These are phyloP conservation scores for Siphamia tubifer DNA, from an alignment of 2,113 vertebrate genomes.

Conservation along the genomic window DNA sequence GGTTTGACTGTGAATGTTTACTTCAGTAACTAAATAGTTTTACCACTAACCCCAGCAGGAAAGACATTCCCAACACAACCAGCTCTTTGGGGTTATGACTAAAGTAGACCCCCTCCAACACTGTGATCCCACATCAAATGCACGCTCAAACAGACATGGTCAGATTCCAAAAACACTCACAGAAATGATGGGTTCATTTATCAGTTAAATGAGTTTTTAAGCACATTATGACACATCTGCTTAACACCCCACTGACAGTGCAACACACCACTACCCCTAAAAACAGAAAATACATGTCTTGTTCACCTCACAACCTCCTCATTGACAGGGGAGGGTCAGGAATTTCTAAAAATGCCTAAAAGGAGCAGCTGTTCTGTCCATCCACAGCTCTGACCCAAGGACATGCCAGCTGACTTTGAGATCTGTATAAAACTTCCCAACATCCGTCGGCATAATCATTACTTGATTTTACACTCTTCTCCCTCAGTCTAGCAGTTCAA, in stretches of 20 bases:
- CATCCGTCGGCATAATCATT: conserved; percentile 22
- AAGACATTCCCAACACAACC: conserved; percentile 18
- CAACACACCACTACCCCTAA: neutral
- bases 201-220: neutral
- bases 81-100: conserved; percentile 37
- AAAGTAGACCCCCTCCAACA: conserved; percentile 24
- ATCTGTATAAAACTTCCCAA: conserved; percentile 37
- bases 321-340: conserved; percentile 12
- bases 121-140: conserved; percentile 37
- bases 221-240: neutral
- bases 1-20: too few species aligned
- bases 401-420: conserved; percentile 36
- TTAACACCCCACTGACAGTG: neutral
- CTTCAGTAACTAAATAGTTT: too few species aligned
- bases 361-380: conserved; percentile 66
- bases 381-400: conserved; percentile 27
- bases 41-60: conserved; percentile 4
- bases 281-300: neutral
- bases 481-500: conserved; percentile 26
- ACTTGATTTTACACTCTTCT: conserved; percentile 4
- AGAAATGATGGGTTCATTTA: neutral
- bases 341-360: conserved; percentile 51
- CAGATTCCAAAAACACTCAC: conserved; percentile 8
- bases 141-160: conserved; percentile 12
- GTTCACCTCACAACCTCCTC: conserved; percentile 20